Evolutionary conservation across 2,113 vertebrate genomes (phyloP).

Genomic region (Pseudolaguvia tuberculata): DNA sequence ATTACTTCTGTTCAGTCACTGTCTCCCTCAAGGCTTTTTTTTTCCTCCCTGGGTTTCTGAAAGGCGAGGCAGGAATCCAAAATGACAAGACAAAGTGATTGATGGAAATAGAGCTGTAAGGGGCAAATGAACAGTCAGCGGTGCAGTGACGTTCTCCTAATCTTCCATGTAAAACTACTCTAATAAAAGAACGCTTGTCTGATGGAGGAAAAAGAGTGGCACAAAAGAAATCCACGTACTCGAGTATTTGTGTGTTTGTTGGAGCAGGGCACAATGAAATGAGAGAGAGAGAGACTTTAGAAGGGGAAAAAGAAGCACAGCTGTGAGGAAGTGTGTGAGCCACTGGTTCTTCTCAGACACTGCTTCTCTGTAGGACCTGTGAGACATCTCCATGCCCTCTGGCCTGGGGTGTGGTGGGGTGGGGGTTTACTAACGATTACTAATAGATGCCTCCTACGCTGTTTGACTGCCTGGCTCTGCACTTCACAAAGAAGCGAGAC

Average conservation of each 20-base stretch:
- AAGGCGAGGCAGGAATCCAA: constrained; percentile 19
- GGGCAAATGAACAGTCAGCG: constrained; percentile 33
- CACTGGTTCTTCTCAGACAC: constrained; percentile 48
- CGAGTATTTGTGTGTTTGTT: constrained; percentile 28
- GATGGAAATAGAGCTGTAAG: constrained; percentile 34
- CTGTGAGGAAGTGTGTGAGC: constrained; percentile 44
- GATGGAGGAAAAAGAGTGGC: no score
- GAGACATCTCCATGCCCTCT: constrained; percentile 51
- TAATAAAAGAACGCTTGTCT: constrained; percentile 27
- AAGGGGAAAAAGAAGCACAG: constrained; percentile 51
- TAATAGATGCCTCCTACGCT: constrained; percentile 51
- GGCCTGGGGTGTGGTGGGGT: constrained; percentile 30
- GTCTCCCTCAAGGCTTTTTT: constrained; percentile 32
- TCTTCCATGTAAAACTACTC: constrained; percentile 37
- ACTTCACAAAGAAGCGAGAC: constrained; percentile 42
- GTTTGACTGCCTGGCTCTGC: constrained; percentile 45
- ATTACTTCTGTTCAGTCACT: constrained; percentile 52
- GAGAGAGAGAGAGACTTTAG: no score
- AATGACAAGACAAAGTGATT: constrained; percentile 42
- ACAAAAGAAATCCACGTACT: constrained; percentile 20
- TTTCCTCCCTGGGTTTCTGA: constrained; percentile 12
- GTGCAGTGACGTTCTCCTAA: constrained; percentile 12
- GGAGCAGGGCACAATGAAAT: constrained; percentile 34
- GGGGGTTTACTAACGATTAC: constrained; percentile 39
- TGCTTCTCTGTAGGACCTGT: constrained; percentile 45